A percentile compares a stretch with the other conserved stretches of the same genome.
These are phyloP conservation scores for Meta bourneti DNA, from an alignment of 2,888 invertebrate species.

Conservation along the genomic window DNA sequence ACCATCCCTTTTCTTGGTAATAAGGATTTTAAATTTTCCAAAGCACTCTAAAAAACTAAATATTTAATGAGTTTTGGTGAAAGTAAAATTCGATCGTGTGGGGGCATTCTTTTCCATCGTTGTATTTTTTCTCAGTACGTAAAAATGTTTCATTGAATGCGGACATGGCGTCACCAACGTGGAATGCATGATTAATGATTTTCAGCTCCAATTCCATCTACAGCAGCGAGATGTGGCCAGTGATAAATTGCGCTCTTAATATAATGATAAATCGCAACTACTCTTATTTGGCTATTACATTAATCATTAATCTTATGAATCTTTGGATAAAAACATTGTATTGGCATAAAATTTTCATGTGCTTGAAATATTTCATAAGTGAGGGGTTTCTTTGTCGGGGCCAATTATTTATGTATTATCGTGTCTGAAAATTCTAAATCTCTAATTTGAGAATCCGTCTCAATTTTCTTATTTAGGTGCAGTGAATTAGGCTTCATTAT, in stretches of 20 bases:
- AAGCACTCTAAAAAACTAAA: neutral
- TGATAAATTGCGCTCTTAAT: slow-evolving; percentile 30
- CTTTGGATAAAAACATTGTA: neutral
- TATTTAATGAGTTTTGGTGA: neutral
- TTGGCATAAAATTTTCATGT: neutral
- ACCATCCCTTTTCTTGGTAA: too few relatives aligned
- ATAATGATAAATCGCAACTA: slow-evolving; percentile 31
- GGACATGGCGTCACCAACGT: neutral
- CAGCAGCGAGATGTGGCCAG: neutral
- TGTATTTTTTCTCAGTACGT: neutral
- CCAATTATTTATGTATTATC: too few relatives aligned
- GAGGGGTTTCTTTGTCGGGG: too few relatives aligned
- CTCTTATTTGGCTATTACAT: slow-evolving; percentile 40
- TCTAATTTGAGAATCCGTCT: too few relatives aligned
- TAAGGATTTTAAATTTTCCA: too few relatives aligned
- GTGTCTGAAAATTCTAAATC: too few relatives aligned
- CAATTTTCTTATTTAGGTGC: too few relatives aligned
- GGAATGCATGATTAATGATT: slow-evolving; percentile 35
- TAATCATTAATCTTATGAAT: slow-evolving; percentile 16
- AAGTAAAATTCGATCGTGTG: neutral
- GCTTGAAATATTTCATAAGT: neutral
- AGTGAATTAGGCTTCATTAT: too few relatives aligned
- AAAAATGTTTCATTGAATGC: slow-evolving; percentile 29
- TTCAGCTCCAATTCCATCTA: neutral
- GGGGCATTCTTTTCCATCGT: neutral